Conservation (phyloP, 2,113 vertebrate genomes). For the Coturnix japonica region DNA sequence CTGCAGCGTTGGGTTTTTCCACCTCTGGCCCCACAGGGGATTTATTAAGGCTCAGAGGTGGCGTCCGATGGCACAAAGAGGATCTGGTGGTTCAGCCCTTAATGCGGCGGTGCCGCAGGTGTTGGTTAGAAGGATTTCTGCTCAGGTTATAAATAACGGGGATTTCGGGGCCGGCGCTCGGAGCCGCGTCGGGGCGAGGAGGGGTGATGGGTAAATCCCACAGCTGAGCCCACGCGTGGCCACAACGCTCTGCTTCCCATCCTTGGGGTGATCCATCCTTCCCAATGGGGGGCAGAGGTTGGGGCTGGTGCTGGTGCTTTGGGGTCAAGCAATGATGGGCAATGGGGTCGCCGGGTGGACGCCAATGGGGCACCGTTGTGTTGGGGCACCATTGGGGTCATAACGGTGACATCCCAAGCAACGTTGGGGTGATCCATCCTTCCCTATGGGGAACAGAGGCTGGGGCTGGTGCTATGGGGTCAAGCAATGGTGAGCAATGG, state of each 20-base stretch:
- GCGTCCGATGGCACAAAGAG: conserved; percentile 15
- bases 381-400: too few relatives aligned
- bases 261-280: not conserved
- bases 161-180: not conserved
- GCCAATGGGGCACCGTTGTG: too few relatives aligned
- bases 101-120: not conserved
- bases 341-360: too few relatives aligned
- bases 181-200: not conserved
- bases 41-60: not conserved
- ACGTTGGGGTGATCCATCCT: too few relatives aligned
- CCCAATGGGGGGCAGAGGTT: not conserved
- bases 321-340: too few relatives aligned
- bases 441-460: too few relatives aligned
- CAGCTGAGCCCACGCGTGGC: too few relatives aligned
- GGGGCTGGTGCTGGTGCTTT: accelerated
- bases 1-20: too few relatives aligned
- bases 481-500: too few relatives aligned
- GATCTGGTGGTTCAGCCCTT: conserved; percentile 33
- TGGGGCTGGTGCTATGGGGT: accelerated
- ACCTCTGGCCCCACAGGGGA: not conserved
- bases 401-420: too few relatives aligned
- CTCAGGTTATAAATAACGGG: conserved; percentile 29
- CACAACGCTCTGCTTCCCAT: too few relatives aligned
- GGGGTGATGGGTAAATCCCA: not conserved
- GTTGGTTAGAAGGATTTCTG: not conserved